Percentiles rank a stretch among this genome's conserved stretches.
Evolutionary conservation across 2,113 vertebrate genomes (phyloP).

Genomic region (Ploceus nigricollis): DNA sequence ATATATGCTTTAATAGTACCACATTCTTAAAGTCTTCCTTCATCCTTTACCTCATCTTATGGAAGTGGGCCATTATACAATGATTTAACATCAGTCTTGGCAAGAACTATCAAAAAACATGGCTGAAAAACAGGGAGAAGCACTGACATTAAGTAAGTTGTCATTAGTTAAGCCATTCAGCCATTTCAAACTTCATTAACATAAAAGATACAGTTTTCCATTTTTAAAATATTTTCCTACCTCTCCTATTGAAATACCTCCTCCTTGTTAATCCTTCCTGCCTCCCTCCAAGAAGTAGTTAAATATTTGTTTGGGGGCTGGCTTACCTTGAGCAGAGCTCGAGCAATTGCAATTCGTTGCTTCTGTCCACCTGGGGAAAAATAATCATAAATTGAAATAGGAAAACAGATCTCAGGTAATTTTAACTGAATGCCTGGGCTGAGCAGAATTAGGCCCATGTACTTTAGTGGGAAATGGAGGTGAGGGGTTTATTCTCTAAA

Average conservation of each 20-base stretch:
- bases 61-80: neutral
- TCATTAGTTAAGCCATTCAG: neutral
- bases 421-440: neutral
- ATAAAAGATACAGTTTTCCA: neutral
- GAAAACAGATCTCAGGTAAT: neutral
- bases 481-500: neutral
- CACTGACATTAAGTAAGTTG: neutral
- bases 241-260: neutral
- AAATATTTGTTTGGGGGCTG: neutral
- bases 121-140: neutral
- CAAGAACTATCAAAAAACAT: neutral
- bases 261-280: neutral
- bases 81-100: neutral
- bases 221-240: neutral
- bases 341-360: slow-evolving; percentile 94
- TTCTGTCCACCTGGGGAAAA: slow-evolving; percentile 89
- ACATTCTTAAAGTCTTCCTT: neutral
- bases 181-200: neutral
- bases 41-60: neutral
- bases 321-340: slow-evolving; percentile 92
- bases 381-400: neutral
- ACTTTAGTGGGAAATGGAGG: neutral
- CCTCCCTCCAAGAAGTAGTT: neutral
- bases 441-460: neutral
- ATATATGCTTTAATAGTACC: neutral